phyloP scores from a whole-genome alignment of 1,140 invertebrate genomes.

The Drosophila ananassae region DNA sequence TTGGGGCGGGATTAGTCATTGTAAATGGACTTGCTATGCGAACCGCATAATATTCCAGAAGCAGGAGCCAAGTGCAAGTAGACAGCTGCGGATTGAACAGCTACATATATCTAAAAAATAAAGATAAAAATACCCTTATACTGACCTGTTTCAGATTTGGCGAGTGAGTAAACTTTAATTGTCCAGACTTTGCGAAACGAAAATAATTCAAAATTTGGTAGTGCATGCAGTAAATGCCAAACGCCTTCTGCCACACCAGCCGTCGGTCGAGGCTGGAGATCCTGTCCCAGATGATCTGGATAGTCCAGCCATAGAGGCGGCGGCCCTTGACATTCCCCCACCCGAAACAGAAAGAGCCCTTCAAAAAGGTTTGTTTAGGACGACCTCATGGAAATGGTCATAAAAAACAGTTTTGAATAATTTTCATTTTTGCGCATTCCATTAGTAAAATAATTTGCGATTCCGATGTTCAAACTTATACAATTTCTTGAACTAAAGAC shows the following conservation, averaged over 20 bases:
- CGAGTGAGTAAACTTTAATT: slow-evolving; percentile 38
- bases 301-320: slow-evolving; percentile 77
- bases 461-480: too few species aligned
- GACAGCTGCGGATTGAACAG: slow-evolving; percentile 23
- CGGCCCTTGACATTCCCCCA: slow-evolving; percentile 60
- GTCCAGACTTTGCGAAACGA: background rate
- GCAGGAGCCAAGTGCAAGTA: slow-evolving; percentile 25
- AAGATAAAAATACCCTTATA: slow-evolving; percentile 1
- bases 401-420: background rate
- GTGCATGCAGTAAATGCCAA: slow-evolving; percentile 80
- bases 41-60: slow-evolving; percentile 35
- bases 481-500: too few species aligned
- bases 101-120: slow-evolving; percentile 1
- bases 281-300: slow-evolving; percentile 74
- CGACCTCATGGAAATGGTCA: background rate
- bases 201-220: slow-evolving; percentile 6
- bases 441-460: too few species aligned
- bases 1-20: slow-evolving; percentile 68
- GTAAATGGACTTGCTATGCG: slow-evolving; percentile 43
- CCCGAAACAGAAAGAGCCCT: slow-evolving; percentile 35
- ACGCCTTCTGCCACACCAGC: slow-evolving; percentile 62
- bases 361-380: slow-evolving; percentile 53
- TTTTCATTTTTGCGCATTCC: background rate
- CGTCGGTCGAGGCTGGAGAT: slow-evolving; percentile 58
- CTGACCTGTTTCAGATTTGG: slow-evolving; percentile 6